Percentiles rank a stretch among this genome's conserved stretches.
Conservation (phyloP, 2,113 vertebrate species). For the Etheostoma spectabile region DNA sequence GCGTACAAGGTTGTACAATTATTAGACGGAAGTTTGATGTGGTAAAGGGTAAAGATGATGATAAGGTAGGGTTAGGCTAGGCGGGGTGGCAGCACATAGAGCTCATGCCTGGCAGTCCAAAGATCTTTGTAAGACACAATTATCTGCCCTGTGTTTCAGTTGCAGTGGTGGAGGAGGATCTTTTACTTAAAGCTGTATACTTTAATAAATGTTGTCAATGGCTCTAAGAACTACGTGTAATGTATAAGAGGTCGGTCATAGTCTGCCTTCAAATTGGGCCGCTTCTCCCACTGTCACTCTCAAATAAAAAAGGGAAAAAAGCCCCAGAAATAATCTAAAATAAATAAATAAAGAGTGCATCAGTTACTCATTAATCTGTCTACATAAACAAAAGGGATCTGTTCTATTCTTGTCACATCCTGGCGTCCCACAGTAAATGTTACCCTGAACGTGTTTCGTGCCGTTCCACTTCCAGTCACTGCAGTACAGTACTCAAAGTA, state of each 20-base stretch:
- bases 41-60: conserved; percentile 12
- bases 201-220: not conserved
- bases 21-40: not conserved
- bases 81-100: not conserved
- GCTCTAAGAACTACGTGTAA: not conserved
- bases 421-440: conserved; percentile 58
- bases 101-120: not conserved
- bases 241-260: not conserved
- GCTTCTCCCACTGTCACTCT: too few relatives aligned
- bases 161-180: not conserved
- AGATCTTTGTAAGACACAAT: not conserved
- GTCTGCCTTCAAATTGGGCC: too few relatives aligned
- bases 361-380: conserved; percentile 2
- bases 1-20: not conserved
- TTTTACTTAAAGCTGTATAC: not conserved
- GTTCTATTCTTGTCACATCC: conserved; percentile 23
- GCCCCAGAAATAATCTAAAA: too few relatives aligned
- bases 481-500: conserved; percentile 77
- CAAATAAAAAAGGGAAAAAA: too few relatives aligned
- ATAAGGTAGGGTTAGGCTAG: not conserved
- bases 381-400: conserved; percentile 43
- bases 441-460: conserved; percentile 69
- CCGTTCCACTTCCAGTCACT: conserved; percentile 79
- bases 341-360: conserved; percentile 43
- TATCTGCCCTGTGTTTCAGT: not conserved